These are phyloP conservation scores for Megalopta genalis DNA, from an alignment of 1,140 invertebrate species.

Conservation along the genomic window DNA sequence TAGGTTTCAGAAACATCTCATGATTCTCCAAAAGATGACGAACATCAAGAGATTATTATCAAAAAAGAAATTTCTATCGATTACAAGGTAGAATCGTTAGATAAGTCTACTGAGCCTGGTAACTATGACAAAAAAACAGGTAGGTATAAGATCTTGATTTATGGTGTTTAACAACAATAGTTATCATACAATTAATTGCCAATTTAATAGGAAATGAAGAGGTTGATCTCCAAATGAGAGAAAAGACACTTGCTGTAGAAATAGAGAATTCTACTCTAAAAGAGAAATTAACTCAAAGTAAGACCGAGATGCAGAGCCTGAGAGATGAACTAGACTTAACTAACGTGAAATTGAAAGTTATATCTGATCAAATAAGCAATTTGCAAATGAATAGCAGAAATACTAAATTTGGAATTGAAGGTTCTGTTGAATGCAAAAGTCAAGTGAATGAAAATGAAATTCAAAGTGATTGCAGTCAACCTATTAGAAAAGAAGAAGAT, in stretches of 20 bases:
- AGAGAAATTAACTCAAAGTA: slow-evolving; percentile 52
- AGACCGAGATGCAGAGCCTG: slow-evolving; percentile 55
- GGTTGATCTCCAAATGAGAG: slow-evolving; percentile 4
- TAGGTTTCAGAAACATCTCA: background rate
- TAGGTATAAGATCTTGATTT: slow-evolving; percentile 24
- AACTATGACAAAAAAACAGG: slow-evolving; percentile 5
- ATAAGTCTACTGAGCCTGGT: slow-evolving; percentile 9
- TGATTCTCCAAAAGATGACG: background rate
- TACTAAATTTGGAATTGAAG: background rate
- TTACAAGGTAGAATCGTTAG: background rate
- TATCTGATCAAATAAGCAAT: slow-evolving; percentile 40
- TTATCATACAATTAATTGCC: background rate
- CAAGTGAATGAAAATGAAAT: slow-evolving; percentile 13
- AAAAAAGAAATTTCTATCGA: slow-evolving; percentile 5
- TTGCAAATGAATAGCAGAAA: slow-evolving; percentile 6
- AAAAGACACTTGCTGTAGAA: slow-evolving; percentile 19
- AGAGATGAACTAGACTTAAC: slow-evolving; percentile 49
- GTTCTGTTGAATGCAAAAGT: background rate
- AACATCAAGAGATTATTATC: slow-evolving; percentile 15
- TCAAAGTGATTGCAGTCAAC: slow-evolving; percentile 28
- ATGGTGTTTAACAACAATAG: background rate
- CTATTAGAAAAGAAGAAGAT: slow-evolving; percentile 35
- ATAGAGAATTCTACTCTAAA: slow-evolving; percentile 43
- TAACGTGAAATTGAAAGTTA: slow-evolving; percentile 52
- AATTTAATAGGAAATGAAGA: slow-evolving; percentile 12